phyloP scores from a whole-genome alignment of 2,888 invertebrate genomes.

The Mallateleia sp. region DNA sequence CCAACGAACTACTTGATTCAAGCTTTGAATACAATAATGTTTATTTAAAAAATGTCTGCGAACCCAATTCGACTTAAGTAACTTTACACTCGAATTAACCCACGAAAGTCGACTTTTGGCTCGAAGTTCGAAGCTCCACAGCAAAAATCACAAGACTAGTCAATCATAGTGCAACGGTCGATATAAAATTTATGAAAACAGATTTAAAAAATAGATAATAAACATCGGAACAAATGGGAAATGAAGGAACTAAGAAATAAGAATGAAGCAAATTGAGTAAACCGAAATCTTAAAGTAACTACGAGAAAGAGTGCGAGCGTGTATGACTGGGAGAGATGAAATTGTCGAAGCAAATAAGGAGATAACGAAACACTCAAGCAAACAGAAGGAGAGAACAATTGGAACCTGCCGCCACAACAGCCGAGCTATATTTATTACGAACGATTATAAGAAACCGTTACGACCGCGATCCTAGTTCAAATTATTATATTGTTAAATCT shows the following conservation, averaged over 20 bases:
- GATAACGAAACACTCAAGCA: constrained; percentile 34
- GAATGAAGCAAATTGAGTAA: constrained; percentile 33
- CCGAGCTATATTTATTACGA: constrained; percentile 35
- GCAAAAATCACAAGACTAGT: constrained; percentile 88
- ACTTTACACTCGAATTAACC: background rate
- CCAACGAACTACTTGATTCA: no score
- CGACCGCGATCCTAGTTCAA: constrained; percentile 77
- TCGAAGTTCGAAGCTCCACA: constrained; percentile 60
- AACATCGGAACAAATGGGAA: constrained; percentile 71
- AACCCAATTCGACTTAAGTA: background rate
- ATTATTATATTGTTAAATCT: constrained; percentile 82
- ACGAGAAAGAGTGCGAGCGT: constrained; percentile 68
- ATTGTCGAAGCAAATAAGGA: constrained; percentile 35
- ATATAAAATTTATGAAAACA: constrained; percentile 84
- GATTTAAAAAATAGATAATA: constrained; percentile 58
- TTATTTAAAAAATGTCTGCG: no score
- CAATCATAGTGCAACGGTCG: constrained; percentile 90
- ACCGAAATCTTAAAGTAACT: constrained; percentile 67
- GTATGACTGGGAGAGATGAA: constrained; percentile 54
- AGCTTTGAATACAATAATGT: no score
- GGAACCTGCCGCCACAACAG: constrained; percentile 27
- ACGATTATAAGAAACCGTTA: constrained; percentile 71
- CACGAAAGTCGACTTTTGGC: background rate
- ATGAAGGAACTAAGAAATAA: constrained; percentile 6
- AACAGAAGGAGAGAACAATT: background rate